Evolutionary conservation across 2,113 vertebrate genomes (phyloP), one percentile per base, ranked within the genome.

Genomic region (Malurus alboscapulatus): DNA sequence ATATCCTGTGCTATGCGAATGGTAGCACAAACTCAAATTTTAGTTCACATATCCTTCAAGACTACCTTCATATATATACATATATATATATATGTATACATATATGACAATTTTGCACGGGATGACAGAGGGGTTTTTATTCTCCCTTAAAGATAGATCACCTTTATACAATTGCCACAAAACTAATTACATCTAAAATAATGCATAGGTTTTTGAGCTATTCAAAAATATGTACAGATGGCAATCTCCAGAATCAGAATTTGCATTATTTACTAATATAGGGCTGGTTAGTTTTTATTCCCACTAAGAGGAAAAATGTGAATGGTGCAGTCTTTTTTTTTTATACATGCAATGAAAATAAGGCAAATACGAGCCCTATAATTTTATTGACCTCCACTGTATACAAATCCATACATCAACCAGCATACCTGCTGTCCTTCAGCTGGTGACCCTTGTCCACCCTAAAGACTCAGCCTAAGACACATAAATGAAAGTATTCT

Each of bases 21-120:
- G 22, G 7, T 21, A 69, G 38, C 14, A 76, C 8, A 53, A 69
- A 82, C 14, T 55, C 38, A 48, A 42, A 62, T 69, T 30, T 22
- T 77, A 36, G 51, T 36, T 66, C 30, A 9, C 21, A 12, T 40
- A 71, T 20, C 30, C 42, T 32, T 76, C 19, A 42, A 40, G 25
- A 89, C 36, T 25, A 58, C 14, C 7, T 54, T 61, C 1, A 2
- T 7, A 6, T 44, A 27, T 15, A 2, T 22, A 63, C 14, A 18
- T 48, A 1, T 11, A 7, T 48, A 1, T 11, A 7, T 48, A 1
- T 11, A 7, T 42, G 24, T 38, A 11, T 38, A 38, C 11, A 2
- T 30, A 44, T 14, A 21, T 36, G 38, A 2, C 9, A 59, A 48
- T 94, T 88, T 59, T 65, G 20, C 63, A 65, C 7, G 63, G 3